Evolutionary conservation across 2,888 invertebrate genomes (phyloP), one percentile per base, ranked within the genome.

Genomic region (Drosophila nr. medialis): DNA sequence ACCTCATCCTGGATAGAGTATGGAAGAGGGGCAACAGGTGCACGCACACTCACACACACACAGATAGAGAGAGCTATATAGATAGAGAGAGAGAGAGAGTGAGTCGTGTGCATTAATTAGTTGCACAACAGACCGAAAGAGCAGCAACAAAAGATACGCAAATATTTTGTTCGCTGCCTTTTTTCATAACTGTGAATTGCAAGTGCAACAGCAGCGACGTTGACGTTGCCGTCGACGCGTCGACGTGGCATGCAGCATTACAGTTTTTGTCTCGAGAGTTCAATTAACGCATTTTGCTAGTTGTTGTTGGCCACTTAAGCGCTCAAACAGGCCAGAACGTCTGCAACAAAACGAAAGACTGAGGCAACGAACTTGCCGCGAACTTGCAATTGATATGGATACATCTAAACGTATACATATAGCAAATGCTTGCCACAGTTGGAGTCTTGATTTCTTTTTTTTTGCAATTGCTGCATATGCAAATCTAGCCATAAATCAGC

Each of bases 271-370:
- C 90, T 89, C 90, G 85, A 83, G 77, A 86, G 90, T 86, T 86
- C 87, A 86, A 86, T 90, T 90, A 86, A 90, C 85, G 85, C 85
- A 89, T 86, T 73, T 83, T 80, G 69, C 84, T 77, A 56, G 69
- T 27, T 66, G 60, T 21, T 60, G 69, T 58, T 53, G 60, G 50
- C 85, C 86, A 86, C 90, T 90, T 90, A 86, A 72, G 30, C 53
- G 85, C 87, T 89, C 90, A 89, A 90, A 86, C 90, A 90, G 90
- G 88, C 90, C 90, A 90, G 90, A 89, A 89, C 90, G 90, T 90
- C 86, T 90, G 86, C 80, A 48, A 54, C 54, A 36, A 75, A 90
- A 77, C 86, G 81, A 87, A 87, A 89, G 87, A 87, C 91, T 89
- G 72, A 88, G 77, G 91, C 89, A 90, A 85, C 90, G 78, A 87